Conservation (phyloP, 2,888 invertebrate species). For the Teleiodes luculella region DNA sequence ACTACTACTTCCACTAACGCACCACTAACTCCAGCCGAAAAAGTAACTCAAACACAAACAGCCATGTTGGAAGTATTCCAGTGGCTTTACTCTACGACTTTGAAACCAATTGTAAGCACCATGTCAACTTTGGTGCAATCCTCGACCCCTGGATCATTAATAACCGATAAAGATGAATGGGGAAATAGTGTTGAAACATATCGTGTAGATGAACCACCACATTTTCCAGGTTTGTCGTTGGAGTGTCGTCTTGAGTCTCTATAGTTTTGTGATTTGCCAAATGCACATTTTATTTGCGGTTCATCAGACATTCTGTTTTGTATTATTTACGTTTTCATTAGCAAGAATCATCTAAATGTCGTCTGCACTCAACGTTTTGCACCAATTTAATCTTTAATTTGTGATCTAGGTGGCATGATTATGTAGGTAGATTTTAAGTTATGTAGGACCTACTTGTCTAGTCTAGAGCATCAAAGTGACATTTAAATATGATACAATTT, state of each 20-base stretch:
- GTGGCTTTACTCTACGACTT: constrained; percentile 70
- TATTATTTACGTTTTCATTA: constrained; percentile 26
- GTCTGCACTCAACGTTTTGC: background rate
- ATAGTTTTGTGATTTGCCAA: constrained; percentile 51
- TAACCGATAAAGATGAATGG: constrained; percentile 69
- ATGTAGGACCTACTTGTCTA: background rate
- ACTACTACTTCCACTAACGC: constrained; percentile 67
- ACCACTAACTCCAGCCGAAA: constrained; percentile 64
- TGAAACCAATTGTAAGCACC: constrained; percentile 67
- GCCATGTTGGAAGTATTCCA: constrained; percentile 75
- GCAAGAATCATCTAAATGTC: background rate
- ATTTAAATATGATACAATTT: background rate
- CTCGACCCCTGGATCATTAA: constrained; percentile 52
- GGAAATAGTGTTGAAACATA: constrained; percentile 71
- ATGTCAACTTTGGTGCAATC: constrained; percentile 56
- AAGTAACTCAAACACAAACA: constrained; percentile 71
- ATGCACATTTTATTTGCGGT: constrained; percentile 67
- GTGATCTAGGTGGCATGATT: constrained; percentile 3
- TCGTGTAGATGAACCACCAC: constrained; percentile 75
- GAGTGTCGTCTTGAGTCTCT: constrained; percentile 62
- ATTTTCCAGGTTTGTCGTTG: constrained; percentile 76
- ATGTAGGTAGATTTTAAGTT: constrained; percentile 8
- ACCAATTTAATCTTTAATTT: background rate
- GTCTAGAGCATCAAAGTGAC: background rate
- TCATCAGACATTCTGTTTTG: constrained; percentile 37